These are phyloP conservation scores for Falco rusticolus DNA, from an alignment of 2,797 vertebrate species.

Conservation along the genomic window DNA sequence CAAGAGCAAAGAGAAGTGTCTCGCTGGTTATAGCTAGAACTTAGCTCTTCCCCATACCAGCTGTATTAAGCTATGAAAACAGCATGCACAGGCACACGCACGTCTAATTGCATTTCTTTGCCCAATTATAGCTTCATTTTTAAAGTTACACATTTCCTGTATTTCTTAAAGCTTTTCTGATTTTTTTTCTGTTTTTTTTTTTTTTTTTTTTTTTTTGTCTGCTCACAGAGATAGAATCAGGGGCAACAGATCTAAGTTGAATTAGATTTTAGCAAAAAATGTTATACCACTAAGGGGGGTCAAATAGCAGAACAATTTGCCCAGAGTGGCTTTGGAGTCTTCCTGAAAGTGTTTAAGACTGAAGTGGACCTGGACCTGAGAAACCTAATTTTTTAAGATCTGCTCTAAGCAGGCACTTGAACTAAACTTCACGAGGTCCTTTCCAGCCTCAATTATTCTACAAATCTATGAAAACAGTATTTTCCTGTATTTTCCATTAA, in stretches of 20 bases:
- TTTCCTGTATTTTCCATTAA: neutral
- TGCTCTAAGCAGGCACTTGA: neutral
- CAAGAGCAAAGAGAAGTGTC: neutral
- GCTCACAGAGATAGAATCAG: neutral
- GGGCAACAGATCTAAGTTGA: neutral
- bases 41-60: neutral
- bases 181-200: too few species aligned
- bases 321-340: neutral
- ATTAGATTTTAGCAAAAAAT: neutral
- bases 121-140: neutral
- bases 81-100: neutral
- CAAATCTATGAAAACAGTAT: neutral
- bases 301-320: neutral
- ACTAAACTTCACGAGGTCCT: neutral
- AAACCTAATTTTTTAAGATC: neutral
- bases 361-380: neutral
- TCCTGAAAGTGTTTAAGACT: neutral
- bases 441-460: neutral
- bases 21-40: neutral
- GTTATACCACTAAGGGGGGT: neutral
- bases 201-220: too few species aligned
- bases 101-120: neutral
- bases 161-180: neutral
- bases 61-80: neutral
- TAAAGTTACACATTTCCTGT: neutral